Conservation (phyloP, 2,113 vertebrate genomes). For the Gymnogyps californianus region DNA sequence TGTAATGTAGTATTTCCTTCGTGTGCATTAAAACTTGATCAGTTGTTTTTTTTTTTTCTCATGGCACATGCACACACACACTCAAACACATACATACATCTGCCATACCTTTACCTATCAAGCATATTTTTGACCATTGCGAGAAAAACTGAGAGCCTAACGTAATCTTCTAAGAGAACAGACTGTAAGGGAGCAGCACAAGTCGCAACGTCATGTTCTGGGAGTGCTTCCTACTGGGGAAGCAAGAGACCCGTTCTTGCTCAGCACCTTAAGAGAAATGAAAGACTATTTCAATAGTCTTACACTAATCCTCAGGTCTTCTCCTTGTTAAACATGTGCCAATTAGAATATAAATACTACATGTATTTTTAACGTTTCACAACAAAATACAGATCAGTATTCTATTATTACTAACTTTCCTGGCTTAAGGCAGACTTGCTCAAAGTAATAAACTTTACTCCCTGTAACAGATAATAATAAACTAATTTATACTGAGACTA, state of each 20-base stretch:
- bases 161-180: too few relatives aligned
- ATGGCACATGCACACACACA: rapidly evolving
- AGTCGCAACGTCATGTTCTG: rapidly evolving
- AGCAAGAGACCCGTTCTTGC: background rate
- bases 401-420: background rate
- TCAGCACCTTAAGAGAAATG: rapidly evolving
- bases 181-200: rapidly evolving
- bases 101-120: too few relatives aligned
- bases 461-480: background rate
- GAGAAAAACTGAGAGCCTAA: background rate
- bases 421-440: background rate
- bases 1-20: rapidly evolving
- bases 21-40: rapidly evolving
- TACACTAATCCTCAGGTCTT: rapidly evolving
- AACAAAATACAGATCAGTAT: background rate
- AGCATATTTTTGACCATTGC: rapidly evolving
- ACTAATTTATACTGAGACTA: background rate
- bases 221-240: background rate
- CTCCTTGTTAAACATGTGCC: rapidly evolving
- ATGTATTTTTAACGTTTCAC: rapidly evolving
- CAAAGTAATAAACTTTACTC: background rate
- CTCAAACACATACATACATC: rapidly evolving
- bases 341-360: background rate
- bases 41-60: background rate
- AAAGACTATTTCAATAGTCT: rapidly evolving